Evolutionary conservation across 2,797 vertebrate genomes (phyloP).

Genomic region (Pempheris klunzingeri): DNA sequence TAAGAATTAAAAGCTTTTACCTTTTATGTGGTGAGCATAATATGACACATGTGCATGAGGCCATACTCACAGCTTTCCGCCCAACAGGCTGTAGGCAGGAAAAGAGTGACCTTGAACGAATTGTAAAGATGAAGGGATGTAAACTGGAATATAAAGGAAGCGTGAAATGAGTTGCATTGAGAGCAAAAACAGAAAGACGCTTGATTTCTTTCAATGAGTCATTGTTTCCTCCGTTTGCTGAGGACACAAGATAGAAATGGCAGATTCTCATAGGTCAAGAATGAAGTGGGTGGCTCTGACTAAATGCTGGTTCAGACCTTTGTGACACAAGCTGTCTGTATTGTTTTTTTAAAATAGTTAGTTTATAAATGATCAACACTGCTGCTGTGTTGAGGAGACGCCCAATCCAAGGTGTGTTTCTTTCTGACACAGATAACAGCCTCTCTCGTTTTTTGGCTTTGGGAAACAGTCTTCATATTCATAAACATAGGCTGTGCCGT

Average conservation of each 20-base stretch:
- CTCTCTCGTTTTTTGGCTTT: conserved; percentile 17
- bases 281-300: conserved; percentile 61
- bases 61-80: conserved; percentile 13
- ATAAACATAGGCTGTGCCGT: conserved; percentile 27
- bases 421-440: background rate
- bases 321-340: conserved; percentile 5
- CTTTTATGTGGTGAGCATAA: conserved; percentile 53
- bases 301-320: conserved; percentile 27
- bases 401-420: background rate
- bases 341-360: conserved; percentile 12
- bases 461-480: conserved; percentile 33
- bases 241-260: conserved; percentile 29
- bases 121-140: conserved; percentile 26
- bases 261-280: conserved; percentile 54
- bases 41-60: conserved; percentile 41
- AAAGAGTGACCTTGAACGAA: conserved; percentile 26
- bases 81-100: conserved; percentile 26
- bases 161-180: conserved; percentile 25
- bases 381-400: background rate
- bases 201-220: conserved; percentile 46
- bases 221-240: conserved; percentile 47
- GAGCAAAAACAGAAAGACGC: conserved; percentile 39
- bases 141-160: conserved; percentile 34
- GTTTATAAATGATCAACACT: conserved; percentile 1
- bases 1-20: conserved; percentile 52